These are phyloP conservation scores for Mactra quadrangularis DNA, from an alignment of 1,140 invertebrate species.

Conservation along the genomic window DNA sequence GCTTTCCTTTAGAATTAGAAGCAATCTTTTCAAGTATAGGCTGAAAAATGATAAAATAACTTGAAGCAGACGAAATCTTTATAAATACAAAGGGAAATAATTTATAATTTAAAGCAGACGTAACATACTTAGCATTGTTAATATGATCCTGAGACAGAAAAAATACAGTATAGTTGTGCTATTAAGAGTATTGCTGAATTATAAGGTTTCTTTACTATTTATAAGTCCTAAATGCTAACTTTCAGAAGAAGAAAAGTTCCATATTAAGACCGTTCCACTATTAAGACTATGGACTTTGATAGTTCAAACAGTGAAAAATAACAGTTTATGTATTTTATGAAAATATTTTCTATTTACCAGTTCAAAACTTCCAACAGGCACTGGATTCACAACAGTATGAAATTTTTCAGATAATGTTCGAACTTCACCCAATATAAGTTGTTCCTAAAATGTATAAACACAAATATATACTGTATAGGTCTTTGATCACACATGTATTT, in stretches of 20 bases:
- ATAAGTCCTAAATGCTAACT: too few species aligned
- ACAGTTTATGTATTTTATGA: too few species aligned
- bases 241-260: too few species aligned
- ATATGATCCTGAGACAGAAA: background rate
- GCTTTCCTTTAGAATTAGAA: constrained; percentile 6
- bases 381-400: background rate
- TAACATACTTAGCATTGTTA: background rate
- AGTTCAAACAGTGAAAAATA: too few species aligned
- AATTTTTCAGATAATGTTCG: background rate
- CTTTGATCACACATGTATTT: too few species aligned
- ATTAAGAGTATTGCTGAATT: background rate
- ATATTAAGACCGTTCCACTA: too few species aligned
- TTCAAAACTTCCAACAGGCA: constrained; percentile 24
- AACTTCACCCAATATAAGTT: background rate
- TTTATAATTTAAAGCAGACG: background rate
- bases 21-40: constrained; percentile 19
- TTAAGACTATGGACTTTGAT: too few species aligned
- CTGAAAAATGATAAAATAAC: constrained; percentile 10
- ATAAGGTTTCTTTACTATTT: too few species aligned
- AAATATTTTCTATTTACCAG: too few species aligned
- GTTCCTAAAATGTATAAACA: constrained; percentile 2
- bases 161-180: background rate
- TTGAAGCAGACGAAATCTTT: background rate
- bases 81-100: background rate
- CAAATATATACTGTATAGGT: too few species aligned